A percentile compares a stretch with the other conserved stretches of the same genome.
Conservation (phyloP, 2,113 vertebrate genomes). For the Sorex fumeus region DNA sequence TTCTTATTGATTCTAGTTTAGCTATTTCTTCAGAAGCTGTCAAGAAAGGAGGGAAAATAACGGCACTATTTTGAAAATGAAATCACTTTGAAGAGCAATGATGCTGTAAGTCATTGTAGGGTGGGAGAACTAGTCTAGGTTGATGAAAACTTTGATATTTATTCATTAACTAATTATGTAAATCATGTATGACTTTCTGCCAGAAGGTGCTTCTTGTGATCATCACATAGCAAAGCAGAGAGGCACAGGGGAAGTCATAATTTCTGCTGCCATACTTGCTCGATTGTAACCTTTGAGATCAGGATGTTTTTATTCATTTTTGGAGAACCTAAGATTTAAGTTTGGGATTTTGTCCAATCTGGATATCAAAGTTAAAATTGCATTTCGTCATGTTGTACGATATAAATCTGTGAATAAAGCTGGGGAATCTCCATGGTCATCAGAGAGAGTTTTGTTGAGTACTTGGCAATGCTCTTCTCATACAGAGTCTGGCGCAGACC, state of each 20-base stretch:
- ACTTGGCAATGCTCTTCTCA: conserved; percentile 88
- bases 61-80: conserved; percentile 44
- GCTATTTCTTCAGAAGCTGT: conserved; percentile 52
- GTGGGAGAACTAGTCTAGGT: neutral
- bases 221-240: conserved; percentile 80
- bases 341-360: conserved; percentile 89
- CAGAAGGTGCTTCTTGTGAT: accelerated
- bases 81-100: neutral
- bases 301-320: conserved; percentile 90
- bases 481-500: conserved; percentile 89
- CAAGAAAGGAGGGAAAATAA: conserved; percentile 21
- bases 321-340: conserved; percentile 89
- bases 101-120: neutral
- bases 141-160: conserved; percentile 55
- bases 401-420: conserved; percentile 83
- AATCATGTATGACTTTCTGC: neutral
- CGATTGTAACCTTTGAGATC: conserved; percentile 89
- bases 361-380: conserved; percentile 83
- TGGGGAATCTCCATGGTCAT: conserved; percentile 80
- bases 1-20: conserved; percentile 55
- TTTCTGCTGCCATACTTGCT: conserved; percentile 89
- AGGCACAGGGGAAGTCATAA: conserved; percentile 90
- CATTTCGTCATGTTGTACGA: conserved; percentile 65
- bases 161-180: conserved; percentile 14
- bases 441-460: conserved; percentile 89